Conservation (phyloP, 2,797 vertebrate genomes). For the Squalus acanthias region DNA sequence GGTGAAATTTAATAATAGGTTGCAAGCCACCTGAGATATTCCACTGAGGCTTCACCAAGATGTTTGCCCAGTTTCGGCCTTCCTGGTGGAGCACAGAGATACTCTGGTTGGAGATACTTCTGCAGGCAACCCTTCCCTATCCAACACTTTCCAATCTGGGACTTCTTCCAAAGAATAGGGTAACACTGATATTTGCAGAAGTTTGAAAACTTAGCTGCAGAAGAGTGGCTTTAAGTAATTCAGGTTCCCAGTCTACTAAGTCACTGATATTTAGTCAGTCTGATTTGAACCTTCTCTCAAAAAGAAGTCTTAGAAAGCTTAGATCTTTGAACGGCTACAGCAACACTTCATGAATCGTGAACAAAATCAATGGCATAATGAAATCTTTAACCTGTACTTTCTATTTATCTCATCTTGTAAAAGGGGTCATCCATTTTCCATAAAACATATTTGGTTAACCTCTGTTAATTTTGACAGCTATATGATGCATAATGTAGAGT, state of each 20-base stretch:
- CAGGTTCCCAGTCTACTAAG: background rate
- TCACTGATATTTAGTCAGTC: background rate
- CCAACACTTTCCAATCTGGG: background rate
- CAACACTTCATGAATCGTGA: background rate
- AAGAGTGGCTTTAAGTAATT: background rate
- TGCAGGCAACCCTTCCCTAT: background rate
- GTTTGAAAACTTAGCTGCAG: background rate
- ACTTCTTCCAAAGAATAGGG: background rate
- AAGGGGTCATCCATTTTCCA: background rate
- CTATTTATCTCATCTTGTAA: background rate
- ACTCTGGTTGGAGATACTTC: background rate
- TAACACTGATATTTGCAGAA: background rate
- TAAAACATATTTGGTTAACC: background rate
- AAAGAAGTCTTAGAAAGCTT: background rate
- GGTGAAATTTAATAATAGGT: background rate
- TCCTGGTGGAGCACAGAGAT: background rate
- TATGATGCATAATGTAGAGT: background rate
- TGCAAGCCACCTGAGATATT: background rate
- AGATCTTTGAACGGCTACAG: background rate
- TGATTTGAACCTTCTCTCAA: background rate
- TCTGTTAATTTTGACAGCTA: background rate
- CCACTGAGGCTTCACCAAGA: background rate
- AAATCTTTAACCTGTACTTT: background rate
- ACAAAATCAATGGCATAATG: background rate
- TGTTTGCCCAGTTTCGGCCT: background rate